Evolutionary conservation across 2,888 invertebrate species (phyloP).

Genomic region (Mesorhabditis spiculigera): DNA sequence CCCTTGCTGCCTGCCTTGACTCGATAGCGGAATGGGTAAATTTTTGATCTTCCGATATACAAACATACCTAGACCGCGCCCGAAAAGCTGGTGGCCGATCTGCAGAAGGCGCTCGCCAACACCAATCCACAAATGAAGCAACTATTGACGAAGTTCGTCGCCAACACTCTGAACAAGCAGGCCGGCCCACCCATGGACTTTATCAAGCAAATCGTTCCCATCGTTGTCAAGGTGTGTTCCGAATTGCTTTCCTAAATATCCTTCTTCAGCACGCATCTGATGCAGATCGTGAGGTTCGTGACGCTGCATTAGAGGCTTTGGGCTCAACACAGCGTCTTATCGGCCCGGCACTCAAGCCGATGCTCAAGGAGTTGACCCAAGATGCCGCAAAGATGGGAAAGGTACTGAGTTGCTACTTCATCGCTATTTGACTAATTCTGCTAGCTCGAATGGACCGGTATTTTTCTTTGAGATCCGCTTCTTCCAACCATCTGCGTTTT

Average conservation of each 20-base stretch:
- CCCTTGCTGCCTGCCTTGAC: conserved; percentile 83
- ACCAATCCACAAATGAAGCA: too few species aligned
- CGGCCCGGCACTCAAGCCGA: conserved; percentile 19
- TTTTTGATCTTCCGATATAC: conserved; percentile 1
- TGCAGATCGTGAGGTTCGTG: conserved; percentile 28
- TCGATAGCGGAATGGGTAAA: conserved; percentile 76
- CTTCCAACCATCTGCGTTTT: background rate
- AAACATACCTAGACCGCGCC: conserved; percentile 13
- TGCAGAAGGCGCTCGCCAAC: too few species aligned
- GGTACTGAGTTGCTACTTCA: conserved; percentile 7
- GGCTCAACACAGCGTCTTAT: conserved; percentile 27
- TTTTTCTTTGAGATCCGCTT: too few species aligned
- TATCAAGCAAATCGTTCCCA: conserved; percentile 17
- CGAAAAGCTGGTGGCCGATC: conserved; percentile 1
- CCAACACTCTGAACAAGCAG: background rate
- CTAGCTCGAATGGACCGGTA: too few species aligned
- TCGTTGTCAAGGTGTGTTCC: conserved; percentile 18
- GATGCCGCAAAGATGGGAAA: conserved; percentile 33
- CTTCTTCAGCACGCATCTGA: conserved; percentile 25
- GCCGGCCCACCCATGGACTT: conserved; percentile 12
- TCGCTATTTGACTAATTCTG: too few species aligned
- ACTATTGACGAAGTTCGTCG: too few species aligned
- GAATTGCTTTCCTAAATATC: too few species aligned
- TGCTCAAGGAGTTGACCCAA: conserved; percentile 17
- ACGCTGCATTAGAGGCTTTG: conserved; percentile 25